These are phyloP conservation scores for Andrena bucephala DNA, from an alignment of 2,888 invertebrate species.

Conservation along the genomic window DNA sequence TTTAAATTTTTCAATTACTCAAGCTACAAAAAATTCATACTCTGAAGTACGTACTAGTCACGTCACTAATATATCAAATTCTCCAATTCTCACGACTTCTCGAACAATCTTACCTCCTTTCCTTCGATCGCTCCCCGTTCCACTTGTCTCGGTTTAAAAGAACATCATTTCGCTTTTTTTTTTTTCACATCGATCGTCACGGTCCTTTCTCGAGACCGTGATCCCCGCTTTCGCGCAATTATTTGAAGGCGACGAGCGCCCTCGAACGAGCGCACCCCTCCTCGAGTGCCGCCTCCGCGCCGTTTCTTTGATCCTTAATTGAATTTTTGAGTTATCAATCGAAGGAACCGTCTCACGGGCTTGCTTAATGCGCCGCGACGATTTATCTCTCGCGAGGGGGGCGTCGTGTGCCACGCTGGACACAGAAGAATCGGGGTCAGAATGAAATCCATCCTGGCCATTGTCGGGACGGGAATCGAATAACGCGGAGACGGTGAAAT, in stretches of 20 bases:
- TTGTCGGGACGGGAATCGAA: conserved; percentile 32
- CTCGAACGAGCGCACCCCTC: background rate
- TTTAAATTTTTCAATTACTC: too few relatives aligned
- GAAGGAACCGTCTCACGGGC: background rate
- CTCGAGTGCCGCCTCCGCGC: background rate
- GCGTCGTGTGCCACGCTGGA: background rate
- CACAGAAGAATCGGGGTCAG: conserved; percentile 10
- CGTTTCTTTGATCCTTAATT: conserved; percentile 46
- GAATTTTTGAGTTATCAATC: conserved; percentile 44
- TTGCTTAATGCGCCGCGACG: conserved; percentile 13
- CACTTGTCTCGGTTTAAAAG: conserved; percentile 7
- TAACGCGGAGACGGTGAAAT: conserved; percentile 11
- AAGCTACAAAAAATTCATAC: too few relatives aligned
- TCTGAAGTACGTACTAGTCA: too few relatives aligned
- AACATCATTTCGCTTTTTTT: background rate
- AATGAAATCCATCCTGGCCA: conserved; percentile 20
- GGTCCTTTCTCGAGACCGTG: conserved; percentile 3
- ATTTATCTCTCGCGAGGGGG: conserved; percentile 29
- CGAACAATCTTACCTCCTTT: background rate
- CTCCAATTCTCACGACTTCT: background rate
- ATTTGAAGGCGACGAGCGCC: background rate
- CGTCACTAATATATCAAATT: too few relatives aligned
- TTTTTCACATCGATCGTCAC: conserved; percentile 20
- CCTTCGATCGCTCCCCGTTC: background rate
- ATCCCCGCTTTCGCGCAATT: conserved; percentile 15